These are phyloP conservation scores for Aphelenchoides avenae DNA, from an alignment of 1,140 invertebrate genomes.

Conservation along the genomic window DNA sequence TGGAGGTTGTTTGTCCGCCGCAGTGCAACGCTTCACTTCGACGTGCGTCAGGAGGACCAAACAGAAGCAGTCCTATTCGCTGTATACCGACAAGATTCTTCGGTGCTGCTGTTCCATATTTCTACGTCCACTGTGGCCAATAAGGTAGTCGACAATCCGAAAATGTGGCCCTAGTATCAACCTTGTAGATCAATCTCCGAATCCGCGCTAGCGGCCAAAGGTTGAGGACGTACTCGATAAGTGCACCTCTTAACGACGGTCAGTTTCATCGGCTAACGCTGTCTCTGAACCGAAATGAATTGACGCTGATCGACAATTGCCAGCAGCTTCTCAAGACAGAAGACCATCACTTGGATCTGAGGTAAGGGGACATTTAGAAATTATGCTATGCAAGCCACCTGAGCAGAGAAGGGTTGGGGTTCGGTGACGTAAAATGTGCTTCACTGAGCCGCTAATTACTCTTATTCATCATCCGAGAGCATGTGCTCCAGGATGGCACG, in stretches of 20 bases:
- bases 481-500: constrained; percentile 1
- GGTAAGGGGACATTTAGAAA: background rate
- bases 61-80: constrained; percentile 18
- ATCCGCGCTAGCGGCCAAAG: constrained; percentile 17
- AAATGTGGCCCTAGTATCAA: background rate
- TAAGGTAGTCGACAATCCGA: constrained; percentile 5
- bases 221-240: constrained; percentile 25
- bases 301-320: constrained; percentile 18
- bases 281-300: constrained; percentile 5
- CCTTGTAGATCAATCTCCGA: constrained; percentile 12
- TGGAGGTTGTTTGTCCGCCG: constrained; percentile 5
- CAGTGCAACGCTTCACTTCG: constrained; percentile 29
- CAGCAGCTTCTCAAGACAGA: constrained; percentile 16
- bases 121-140: constrained; percentile 26
- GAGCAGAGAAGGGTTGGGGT: background rate
- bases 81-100: background rate
- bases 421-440: constrained; percentile 7
- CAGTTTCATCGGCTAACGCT: constrained; percentile 24
- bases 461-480: background rate
- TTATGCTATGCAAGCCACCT: background rate
- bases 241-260: constrained; percentile 14
- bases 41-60: constrained; percentile 12
- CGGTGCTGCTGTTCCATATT: constrained; percentile 13
- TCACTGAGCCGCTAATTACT: background rate
- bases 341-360: constrained; percentile 19